A percentile compares a stretch with the other conserved stretches of the same genome.
Conservation (phyloP, 1,140 invertebrate species). For the Goniozus legneri region DNA sequence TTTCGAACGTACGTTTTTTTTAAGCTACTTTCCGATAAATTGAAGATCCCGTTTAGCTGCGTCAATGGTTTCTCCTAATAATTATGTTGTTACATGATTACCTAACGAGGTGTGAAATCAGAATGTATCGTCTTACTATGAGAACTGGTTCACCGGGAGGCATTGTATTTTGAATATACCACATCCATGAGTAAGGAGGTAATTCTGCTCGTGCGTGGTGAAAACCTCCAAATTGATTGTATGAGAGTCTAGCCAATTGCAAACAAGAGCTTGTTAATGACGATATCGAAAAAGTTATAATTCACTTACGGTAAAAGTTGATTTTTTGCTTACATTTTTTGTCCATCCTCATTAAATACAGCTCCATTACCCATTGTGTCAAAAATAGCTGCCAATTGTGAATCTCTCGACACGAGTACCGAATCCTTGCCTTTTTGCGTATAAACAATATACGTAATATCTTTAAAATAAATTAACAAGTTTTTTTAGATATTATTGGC, state of each 20-base stretch:
- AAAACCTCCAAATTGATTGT: constrained; percentile 37
- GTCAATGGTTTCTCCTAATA: too few species aligned
- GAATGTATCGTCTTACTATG: constrained; percentile 19
- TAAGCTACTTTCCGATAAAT: too few species aligned
- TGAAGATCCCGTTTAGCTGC: too few species aligned
- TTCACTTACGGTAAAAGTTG: too few species aligned
- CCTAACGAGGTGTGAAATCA: too few species aligned
- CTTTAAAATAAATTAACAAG: constrained; percentile 35
- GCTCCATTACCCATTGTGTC: constrained; percentile 29
- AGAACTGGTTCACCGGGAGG: constrained; percentile 16
- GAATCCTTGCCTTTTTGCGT: constrained; percentile 29
- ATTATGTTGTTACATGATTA: too few species aligned
- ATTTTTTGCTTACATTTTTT: constrained; percentile 17
- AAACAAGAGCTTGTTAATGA: too few species aligned
- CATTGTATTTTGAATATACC: constrained; percentile 14
- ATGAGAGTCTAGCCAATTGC: constrained; percentile 33
- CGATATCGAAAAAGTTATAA: too few species aligned
- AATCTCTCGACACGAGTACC: constrained; percentile 11
- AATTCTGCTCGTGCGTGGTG: constrained; percentile 25
- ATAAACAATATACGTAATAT: constrained; percentile 34
- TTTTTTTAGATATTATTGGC: too few species aligned
- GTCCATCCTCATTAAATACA: constrained; percentile 24
- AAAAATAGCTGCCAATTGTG: constrained; percentile 29
- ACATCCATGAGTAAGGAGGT: constrained; percentile 24
- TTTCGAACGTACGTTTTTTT: too few species aligned